A percentile compares a stretch with the other conserved stretches of the same genome.
Evolutionary conservation across 1,140 invertebrate species (phyloP).

Genomic region (Tachypleus tridentatus): DNA sequence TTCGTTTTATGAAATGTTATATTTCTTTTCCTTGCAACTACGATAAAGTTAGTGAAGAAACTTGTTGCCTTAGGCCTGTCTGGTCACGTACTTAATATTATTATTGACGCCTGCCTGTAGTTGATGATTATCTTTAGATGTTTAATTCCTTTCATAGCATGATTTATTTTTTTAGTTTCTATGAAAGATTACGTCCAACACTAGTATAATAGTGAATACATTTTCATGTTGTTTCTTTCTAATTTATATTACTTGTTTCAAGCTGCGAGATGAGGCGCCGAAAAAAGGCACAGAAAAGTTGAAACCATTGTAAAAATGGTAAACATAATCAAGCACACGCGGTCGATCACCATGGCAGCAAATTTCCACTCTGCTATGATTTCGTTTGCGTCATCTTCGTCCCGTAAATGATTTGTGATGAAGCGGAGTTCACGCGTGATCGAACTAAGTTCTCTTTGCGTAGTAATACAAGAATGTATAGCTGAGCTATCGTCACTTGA

Average conservation of each 20-base stretch:
- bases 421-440: slow-evolving; percentile 94
- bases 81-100: no score
- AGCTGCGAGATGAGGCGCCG: slow-evolving; percentile 91
- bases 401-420: slow-evolving; percentile 75
- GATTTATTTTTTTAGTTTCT: no score
- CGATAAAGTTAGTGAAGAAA: no score
- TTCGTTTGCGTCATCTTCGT: slow-evolving; percentile 76
- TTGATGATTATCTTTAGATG: no score
- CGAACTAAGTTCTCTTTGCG: slow-evolving; percentile 72
- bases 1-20: no score
- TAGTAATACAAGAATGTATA: slow-evolving; percentile 40
- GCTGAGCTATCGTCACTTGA: slow-evolving; percentile 31
- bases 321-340: slow-evolving; percentile 98
- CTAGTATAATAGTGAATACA: no score
- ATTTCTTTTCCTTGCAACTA: no score
- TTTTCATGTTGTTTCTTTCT: no score
- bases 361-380: slow-evolving; percentile 98
- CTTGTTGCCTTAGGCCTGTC: no score
- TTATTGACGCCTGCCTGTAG: no score
- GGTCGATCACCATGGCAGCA: slow-evolving; percentile 98
- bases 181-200: no score
- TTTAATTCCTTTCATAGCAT: no score
- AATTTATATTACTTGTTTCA: slow-evolving; percentile 29
- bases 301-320: slow-evolving; percentile 95
- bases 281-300: slow-evolving; percentile 89